A percentile compares a stretch with the other conserved stretches of the same genome.
These are phyloP conservation scores for Benthosema pterotum DNA, from an alignment of 2,797 vertebrate species.

Conservation along the genomic window DNA sequence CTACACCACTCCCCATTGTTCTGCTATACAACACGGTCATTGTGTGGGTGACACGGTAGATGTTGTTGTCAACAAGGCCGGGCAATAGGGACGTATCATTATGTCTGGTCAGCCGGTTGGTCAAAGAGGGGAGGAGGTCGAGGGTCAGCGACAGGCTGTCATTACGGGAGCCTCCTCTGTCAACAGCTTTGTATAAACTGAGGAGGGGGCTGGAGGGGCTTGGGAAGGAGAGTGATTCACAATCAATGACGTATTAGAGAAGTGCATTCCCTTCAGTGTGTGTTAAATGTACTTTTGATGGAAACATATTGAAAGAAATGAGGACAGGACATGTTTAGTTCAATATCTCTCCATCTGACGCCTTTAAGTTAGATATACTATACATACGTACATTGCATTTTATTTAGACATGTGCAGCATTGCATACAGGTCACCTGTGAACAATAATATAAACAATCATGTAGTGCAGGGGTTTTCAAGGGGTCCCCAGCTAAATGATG, in stretches of 20 bases:
- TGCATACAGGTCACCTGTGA: too few species aligned
- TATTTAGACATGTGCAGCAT: neutral
- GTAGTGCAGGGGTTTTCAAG: too few species aligned
- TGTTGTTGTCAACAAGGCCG: conserved; percentile 62
- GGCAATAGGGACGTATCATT: conserved; percentile 51
- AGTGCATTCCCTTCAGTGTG: conserved; percentile 35
- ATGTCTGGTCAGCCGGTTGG: conserved; percentile 57
- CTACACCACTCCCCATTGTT: conserved; percentile 53
- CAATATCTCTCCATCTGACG: neutral
- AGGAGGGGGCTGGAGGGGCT: conserved; percentile 7
- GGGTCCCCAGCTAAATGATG: too few species aligned
- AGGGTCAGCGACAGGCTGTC: conserved; percentile 58
- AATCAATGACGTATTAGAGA: conserved; percentile 24
- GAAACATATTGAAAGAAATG: conserved; percentile 30
- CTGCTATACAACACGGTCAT: conserved; percentile 55
- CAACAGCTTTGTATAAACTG: conserved; percentile 72
- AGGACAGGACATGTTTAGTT: conserved; percentile 8
- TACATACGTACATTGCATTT: neutral
- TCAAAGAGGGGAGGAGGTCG: conserved; percentile 63
- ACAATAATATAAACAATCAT: too few species aligned
- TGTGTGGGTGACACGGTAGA: conserved; percentile 56
- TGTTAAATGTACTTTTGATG: conserved; percentile 13
- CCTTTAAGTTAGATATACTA: neutral
- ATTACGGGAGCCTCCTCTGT: conserved; percentile 67
- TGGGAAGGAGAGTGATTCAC: conserved; percentile 36